Percentiles rank a stretch among this genome's conserved stretches.
Evolutionary conservation across 1,140 invertebrate genomes (phyloP).

Genomic region (Dendroctonus valens): DNA sequence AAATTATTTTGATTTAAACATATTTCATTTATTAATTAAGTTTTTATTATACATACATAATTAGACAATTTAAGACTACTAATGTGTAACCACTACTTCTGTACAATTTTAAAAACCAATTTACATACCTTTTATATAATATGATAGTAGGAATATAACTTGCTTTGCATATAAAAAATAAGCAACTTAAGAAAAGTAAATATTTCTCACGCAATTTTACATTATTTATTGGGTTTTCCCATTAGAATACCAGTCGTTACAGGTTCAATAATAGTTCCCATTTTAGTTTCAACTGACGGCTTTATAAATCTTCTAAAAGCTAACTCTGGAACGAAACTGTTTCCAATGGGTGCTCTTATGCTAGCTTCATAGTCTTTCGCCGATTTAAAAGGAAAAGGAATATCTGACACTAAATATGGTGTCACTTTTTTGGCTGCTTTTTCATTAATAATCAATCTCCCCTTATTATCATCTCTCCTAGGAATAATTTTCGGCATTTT

Average conservation of each 20-base stretch:
- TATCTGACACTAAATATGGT: slow-evolving; percentile 73
- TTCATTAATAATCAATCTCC: slow-evolving; percentile 86
- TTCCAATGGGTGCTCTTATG: slow-evolving; percentile 83
- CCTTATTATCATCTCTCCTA: slow-evolving; percentile 71
- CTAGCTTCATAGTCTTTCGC: slow-evolving; percentile 87
- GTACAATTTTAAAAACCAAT: too few species aligned
- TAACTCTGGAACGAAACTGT: slow-evolving; percentile 86
- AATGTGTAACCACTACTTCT: too few species aligned
- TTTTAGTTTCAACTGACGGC: slow-evolving; percentile 74
- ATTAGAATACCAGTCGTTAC: slow-evolving; percentile 70
- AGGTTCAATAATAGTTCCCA: slow-evolving; percentile 85
- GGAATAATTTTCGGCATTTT: slow-evolving; percentile 53
- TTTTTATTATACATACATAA: too few species aligned
- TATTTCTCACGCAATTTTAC: not conserved
- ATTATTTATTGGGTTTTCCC: slow-evolving; percentile 43
- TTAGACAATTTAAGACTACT: too few species aligned
- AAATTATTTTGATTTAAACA: too few species aligned
- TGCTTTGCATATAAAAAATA: too few species aligned
- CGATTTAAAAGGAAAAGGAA: slow-evolving; percentile 88
- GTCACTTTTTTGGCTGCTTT: slow-evolving; percentile 65
- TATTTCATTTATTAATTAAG: too few species aligned
- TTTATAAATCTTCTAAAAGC: slow-evolving; percentile 67
- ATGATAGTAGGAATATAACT: too few species aligned
- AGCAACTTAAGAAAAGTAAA: too few species aligned
- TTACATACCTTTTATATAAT: too few species aligned